These are phyloP conservation scores for Campylorhamphus procurvoides DNA, from an alignment of 2,113 vertebrate genomes.

Conservation along the genomic window DNA sequence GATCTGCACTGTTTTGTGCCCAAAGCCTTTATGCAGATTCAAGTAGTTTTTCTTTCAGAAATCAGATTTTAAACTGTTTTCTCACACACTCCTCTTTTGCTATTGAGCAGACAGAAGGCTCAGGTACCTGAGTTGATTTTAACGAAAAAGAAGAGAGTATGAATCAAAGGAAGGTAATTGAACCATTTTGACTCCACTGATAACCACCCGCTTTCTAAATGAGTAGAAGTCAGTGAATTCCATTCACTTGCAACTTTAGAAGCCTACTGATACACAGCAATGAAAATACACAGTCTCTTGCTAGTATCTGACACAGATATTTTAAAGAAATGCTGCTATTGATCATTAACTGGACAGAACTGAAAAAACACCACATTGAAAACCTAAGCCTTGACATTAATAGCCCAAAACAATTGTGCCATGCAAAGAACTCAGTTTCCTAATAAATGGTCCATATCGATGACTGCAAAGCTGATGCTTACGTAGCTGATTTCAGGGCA, in stretches of 20 bases:
- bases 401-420: not conserved
- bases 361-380: not conserved
- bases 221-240: not conserved
- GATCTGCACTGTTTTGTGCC: not conserved
- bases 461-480: not conserved
- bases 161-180: constrained; percentile 5
- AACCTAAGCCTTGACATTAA: not conserved
- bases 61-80: constrained; percentile 22
- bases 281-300: not conserved
- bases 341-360: not conserved
- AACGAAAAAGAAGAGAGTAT: constrained; percentile 3
- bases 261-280: not conserved
- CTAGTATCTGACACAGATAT: not conserved
- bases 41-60: constrained; percentile 3
- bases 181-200: not conserved
- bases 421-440: not conserved
- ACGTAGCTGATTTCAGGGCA: not conserved
- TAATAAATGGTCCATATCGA: not conserved
- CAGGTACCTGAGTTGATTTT: constrained; percentile 21
- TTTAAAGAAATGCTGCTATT: not conserved
- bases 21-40: constrained; percentile 4
- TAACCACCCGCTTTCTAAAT: not conserved
- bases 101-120: constrained; percentile 16
- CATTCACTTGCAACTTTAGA: not conserved
- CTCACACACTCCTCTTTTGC: constrained; percentile 4